Evolutionary conservation across 2,888 invertebrate genomes (phyloP), one percentile per base, ranked within the genome.

Genomic region (Cryptophagus acutangulus): DNA sequence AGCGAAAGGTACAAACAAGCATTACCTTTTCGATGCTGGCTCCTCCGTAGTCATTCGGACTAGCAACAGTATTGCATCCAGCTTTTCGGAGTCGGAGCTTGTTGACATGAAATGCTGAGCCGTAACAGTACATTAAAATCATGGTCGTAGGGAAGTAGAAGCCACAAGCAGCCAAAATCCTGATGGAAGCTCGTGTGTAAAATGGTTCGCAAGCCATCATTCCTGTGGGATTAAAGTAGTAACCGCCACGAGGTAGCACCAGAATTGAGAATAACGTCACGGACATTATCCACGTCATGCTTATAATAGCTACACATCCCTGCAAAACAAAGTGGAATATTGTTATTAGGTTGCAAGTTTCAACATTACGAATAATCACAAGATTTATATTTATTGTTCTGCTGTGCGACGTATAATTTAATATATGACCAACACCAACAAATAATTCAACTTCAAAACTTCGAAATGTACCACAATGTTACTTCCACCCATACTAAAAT

Each of bases 91-190:
- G 74, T 46, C 87, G 77, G 49, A 83, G 79, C 69, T 87, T 87
- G 71, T 87, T 88, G 61, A 87, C 87, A 70, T 89, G 89, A 66
- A 89, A 89, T 34, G 89, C 89, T 14, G 88, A 88, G 18, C 89
- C 89, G 63, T 90, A 90, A 71, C 89, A 89, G 67, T 90, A 90
- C 88, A 89, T 89, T 58, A 90, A 74, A 45, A 88, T 86, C 89
- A 90, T 89, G 17, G 89, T 89, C 16, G 90, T 89, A 14, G 90
- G 89, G 59, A 90, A 90, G 69, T 90, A 91, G 71, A 90, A 87
- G 46, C 86, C 83, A 69, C 89, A 90, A 57, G 88, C 88, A 43
- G 89, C 81, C 51, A 90, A 72, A 58, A 89, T 89, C 61, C 89
- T 81, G 65, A 73, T 76, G 61, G 74, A 76, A 26, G 74, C 70